Percentiles rank a stretch among this genome's conserved stretches.
These are phyloP conservation scores for Trichonephila inaurata DNA, from an alignment of 1,140 invertebrate species.

Conservation along the genomic window DNA sequence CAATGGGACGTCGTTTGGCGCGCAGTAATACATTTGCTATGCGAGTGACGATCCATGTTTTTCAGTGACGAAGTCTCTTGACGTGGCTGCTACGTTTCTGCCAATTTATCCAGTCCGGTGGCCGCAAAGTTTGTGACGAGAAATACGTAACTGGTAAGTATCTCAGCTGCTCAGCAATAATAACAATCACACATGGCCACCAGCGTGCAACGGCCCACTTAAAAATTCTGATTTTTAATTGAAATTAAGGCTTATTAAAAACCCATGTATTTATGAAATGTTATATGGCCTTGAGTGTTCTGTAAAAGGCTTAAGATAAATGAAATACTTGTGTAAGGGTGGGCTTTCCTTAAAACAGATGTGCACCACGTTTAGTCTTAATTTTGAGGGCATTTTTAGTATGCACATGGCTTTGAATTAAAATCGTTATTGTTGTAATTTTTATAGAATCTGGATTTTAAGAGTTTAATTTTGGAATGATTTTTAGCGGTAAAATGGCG, in stretches of 20 bases:
- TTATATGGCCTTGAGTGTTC: conserved; percentile 60
- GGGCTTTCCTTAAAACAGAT: conserved; percentile 30
- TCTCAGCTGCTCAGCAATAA: conserved; percentile 81
- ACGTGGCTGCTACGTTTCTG: conserved; percentile 96
- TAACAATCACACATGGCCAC: conserved; percentile 78
- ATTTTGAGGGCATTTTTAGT: neutral
- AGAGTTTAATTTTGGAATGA: neutral
- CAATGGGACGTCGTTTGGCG: conserved; percentile 32
- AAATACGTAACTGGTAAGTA: conserved; percentile 96
- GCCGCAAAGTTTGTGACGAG: conserved; percentile 95
- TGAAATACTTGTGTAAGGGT: conserved; percentile 3
- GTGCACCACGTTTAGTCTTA: neutral
- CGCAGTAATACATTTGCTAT: conserved; percentile 75
- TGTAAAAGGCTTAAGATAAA: conserved; percentile 58
- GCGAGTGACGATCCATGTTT: conserved; percentile 78
- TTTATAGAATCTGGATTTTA: neutral
- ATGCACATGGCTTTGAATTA: neutral
- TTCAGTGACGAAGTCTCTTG: conserved; percentile 93
- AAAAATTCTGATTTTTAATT: conserved; percentile 43
- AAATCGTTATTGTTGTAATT: neutral
- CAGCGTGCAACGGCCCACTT: conserved; percentile 62
- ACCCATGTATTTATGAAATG: neutral
- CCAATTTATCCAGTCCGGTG: conserved; percentile 93
- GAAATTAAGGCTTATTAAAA: conserved; percentile 56
- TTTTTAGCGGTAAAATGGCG: neutral